Base-by-base conservation (phyloP, 2,888 invertebrate genomes). In the Steromphala cineraria region DNA sequence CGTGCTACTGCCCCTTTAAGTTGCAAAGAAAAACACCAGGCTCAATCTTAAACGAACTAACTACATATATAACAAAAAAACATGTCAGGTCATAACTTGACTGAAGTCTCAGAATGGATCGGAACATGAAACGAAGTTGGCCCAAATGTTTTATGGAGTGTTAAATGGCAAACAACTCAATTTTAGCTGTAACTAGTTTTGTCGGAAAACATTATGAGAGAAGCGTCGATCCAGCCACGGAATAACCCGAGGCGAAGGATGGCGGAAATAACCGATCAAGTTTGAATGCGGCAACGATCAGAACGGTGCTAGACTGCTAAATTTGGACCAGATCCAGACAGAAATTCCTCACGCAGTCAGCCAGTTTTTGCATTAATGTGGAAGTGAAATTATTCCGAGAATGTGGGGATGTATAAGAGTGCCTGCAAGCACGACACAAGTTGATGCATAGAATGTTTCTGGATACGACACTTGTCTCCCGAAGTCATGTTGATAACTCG, bases 251-350 rank as follows among this genome's bases (percentile, higher is more conserved):
- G 71, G 71, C 71, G 36, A 28, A 19, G n/a, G 3, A 19, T 71
- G 71, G 71, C 71, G 71, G 71, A 71, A 71, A 71, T 71, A 36
- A 36, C 71, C 71, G 71, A 71, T 36, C 71, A 36, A 71, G 31
- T 36, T 31, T 71, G 40, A 71, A 71, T 40, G 19, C 36, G 40
- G 71, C 46, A 46, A 46, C 46, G 46, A 46, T 46, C 7, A 46
- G 46, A 46, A 4, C 46, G 13, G 46, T 46, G 46, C 1, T 13
- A 46, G 46, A 46, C 46, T 46, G 46, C 46, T 46, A 46, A 10
- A 46, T 46, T 46, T 46, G 46, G 46, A 46, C 46, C 46, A 13
- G 13, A 19, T 28, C 62, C 71, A 71, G 71, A 71, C 71, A 40
- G 31, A 71, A 71, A 24, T 71, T 71, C 40, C 71, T 40, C 17